A percentile compares a stretch with the other conserved stretches of the same genome.
Conservation (phyloP, 2,113 vertebrate genomes). For the Pluvianellus socialis region DNA sequence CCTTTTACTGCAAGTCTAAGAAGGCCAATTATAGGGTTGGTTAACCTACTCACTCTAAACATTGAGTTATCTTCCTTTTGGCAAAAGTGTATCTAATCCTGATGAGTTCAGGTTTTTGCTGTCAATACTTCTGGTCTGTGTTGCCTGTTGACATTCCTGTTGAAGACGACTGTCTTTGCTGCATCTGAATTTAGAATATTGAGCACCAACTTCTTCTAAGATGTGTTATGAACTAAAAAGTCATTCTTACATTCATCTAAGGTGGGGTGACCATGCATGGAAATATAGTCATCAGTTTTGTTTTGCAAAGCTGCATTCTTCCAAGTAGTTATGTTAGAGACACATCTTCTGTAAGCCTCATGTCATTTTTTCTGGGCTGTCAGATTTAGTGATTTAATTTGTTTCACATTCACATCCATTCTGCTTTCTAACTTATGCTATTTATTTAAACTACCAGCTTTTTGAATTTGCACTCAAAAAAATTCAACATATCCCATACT, state of each 20-base stretch:
- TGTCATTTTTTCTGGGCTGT: neutral
- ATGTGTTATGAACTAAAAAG: neutral
- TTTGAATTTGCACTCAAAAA: neutral
- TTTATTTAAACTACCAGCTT: neutral
- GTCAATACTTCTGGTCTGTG: neutral
- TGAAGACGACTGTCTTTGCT: neutral
- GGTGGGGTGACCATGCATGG: neutral
- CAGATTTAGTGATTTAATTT: neutral
- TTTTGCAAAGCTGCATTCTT: neutral
- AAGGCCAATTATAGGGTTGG: neutral
- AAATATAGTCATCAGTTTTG: neutral
- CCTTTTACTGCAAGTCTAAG: neutral
- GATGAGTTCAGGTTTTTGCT: neutral
- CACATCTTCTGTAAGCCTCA: neutral
- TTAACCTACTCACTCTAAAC: neutral
- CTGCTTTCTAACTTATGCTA: neutral
- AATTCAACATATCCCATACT: neutral
- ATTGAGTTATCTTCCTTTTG: neutral
- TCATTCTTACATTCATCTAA: neutral
- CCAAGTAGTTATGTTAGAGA: neutral
- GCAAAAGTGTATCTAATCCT: neutral
- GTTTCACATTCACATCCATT: neutral
- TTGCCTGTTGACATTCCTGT: neutral
- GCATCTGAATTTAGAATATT: neutral
- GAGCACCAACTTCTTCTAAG: neutral